Evolutionary conservation across 2,113 vertebrate species (phyloP), one percentile per base, ranked within the genome.

Genomic region (Phalacrocorax pelagicus): DNA sequence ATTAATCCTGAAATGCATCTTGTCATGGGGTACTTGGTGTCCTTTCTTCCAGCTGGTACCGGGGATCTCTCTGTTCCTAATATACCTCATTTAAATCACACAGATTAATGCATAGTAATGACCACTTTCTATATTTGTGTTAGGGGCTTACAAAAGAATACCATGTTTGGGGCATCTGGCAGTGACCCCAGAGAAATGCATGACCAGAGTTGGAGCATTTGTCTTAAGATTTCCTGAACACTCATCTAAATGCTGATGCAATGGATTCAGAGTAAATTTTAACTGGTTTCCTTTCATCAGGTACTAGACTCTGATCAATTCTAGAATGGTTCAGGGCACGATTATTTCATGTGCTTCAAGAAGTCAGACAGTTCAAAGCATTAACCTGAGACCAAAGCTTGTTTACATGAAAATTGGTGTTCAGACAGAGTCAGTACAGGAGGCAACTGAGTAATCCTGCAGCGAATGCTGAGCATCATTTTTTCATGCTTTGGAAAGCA

Each of bases 51-150:
- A 58, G 13, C 36, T 66, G 51, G 15, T 29, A n/a, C 6, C 57
- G 13, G 30, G 24, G 26, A 71, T 61, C 6, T 24, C 30, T 75
- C 58, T 86, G 38, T 67, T 24, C 24, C 11, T 66, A 22, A 20
- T 42, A 32, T 4, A 55, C 10, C 11, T 59, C 49, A 32, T 94
- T 80, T 79, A 67, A 75, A 71, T 86, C 32, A 46, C 42, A 44
- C 7, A 36, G 11, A 2, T 55, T n/a, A 63, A 30, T 72, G 24
- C 1, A 5, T 3, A 54, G 23, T 40, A 62, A 58, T 0, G 4
- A n/a, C 24, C 22, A 20, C 10, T 72, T 74, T 42, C 24, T 73
- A 0, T 23, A 40, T 54, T 71, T 92, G 8, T 79, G 15, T 63
- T 58, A 62, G n/a, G 8, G 22, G 32, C 7, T 55, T n/a, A 63